phyloP scores from a whole-genome alignment of 1,140 invertebrate species.

The silkworm (Bombyx mori) region DNA sequence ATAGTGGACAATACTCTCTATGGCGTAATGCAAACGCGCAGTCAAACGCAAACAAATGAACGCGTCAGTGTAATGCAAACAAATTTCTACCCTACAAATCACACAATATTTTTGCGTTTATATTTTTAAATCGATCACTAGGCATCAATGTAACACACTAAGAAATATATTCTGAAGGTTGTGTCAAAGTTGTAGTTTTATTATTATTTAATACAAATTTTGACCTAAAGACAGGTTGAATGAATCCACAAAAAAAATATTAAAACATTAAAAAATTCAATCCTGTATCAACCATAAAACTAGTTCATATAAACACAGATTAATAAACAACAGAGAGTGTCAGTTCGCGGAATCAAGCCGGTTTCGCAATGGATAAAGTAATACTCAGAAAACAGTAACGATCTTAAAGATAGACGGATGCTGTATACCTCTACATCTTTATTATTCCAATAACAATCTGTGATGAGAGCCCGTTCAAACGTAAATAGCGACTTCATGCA shows the following conservation, averaged over 20 bases:
- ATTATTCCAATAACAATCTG: constrained; percentile 70
- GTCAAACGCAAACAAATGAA: too few species aligned
- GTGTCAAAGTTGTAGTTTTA: too few species aligned
- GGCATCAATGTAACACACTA: too few species aligned
- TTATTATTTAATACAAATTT: too few species aligned
- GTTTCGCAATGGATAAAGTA: constrained; percentile 56
- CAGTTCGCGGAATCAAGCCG: constrained; percentile 63
- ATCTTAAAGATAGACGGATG: constrained; percentile 53
- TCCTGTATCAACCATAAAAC: constrained; percentile 32
- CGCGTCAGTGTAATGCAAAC: too few species aligned
- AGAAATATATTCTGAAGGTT: too few species aligned
- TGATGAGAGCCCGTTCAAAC: constrained; percentile 68
- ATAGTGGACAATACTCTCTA: too few species aligned
- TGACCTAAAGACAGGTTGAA: too few species aligned
- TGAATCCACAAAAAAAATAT: not conserved
- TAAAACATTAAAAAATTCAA: not conserved
- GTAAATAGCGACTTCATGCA: constrained; percentile 67
- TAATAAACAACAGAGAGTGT: constrained; percentile 60
- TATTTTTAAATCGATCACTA: too few species aligned
- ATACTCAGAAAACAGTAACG: constrained; percentile 55
- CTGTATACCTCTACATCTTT: constrained; percentile 48
- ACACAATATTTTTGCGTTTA: too few species aligned
- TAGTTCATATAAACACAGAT: constrained; percentile 57
- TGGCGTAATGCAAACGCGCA: too few species aligned
- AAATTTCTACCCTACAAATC: too few species aligned